phyloP scores from a whole-genome alignment of 2,888 invertebrate genomes.

The Hanleya hanleyi region DNA sequence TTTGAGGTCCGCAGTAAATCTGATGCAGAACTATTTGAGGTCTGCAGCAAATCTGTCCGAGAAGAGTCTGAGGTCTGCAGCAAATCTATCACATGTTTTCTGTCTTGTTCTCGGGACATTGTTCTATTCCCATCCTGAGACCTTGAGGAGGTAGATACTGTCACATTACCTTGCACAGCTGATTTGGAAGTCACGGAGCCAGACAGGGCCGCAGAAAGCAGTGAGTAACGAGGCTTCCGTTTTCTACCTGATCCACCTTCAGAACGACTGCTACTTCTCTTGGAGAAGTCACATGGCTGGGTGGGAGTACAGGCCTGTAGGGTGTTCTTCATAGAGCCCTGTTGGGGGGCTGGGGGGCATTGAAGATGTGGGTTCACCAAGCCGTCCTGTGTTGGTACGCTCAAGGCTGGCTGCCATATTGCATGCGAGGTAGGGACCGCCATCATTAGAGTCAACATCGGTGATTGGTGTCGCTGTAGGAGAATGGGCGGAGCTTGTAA shows the following conservation, averaged over 20 bases:
- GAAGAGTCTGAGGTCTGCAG: background rate
- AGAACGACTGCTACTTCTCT: background rate
- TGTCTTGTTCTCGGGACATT: background rate
- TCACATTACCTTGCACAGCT: background rate
- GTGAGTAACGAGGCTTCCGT: background rate
- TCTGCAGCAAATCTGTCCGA: background rate
- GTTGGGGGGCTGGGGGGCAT: background rate
- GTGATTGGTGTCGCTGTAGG: background rate
- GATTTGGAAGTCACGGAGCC: background rate
- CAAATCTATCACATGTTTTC: background rate
- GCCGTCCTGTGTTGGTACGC: background rate
- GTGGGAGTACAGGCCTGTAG: background rate
- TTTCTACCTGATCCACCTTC: background rate
- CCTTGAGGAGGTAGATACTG: background rate
- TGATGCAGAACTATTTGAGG: background rate
- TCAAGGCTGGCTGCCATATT: background rate
- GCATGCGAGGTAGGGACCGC: background rate
- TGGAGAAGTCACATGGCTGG: background rate
- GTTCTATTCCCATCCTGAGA: too few species aligned
- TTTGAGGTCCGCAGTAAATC: background rate
- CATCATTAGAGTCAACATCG: conserved; percentile 12
- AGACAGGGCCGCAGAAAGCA: background rate
- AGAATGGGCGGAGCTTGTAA: background rate
- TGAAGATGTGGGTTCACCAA: background rate
- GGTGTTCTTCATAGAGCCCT: background rate